Conservation (phyloP, 2,888 invertebrate species). For the Mimas tiliae region DNA sequence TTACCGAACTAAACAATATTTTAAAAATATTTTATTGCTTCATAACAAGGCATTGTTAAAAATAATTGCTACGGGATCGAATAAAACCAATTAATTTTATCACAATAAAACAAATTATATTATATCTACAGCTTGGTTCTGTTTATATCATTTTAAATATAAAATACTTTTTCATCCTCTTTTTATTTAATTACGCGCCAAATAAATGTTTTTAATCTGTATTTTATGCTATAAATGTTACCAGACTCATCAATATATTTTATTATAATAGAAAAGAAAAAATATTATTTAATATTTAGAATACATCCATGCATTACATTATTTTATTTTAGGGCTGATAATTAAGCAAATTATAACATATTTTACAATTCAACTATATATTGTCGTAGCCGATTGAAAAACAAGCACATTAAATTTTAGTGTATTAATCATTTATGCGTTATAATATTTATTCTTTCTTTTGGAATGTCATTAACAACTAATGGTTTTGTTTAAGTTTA, state of each 20-base stretch:
- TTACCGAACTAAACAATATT: background rate
- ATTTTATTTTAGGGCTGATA: too few species aligned
- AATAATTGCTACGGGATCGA: background rate
- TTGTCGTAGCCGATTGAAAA: too few species aligned
- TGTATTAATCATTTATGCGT: too few species aligned
- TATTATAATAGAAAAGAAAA: background rate
- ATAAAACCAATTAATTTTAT: background rate
- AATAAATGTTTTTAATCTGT: background rate
- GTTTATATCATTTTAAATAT: background rate
- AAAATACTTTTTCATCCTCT: background rate
- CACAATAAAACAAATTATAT: background rate
- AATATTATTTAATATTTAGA: too few species aligned
- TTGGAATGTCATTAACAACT: too few species aligned
- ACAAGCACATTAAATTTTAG: too few species aligned
- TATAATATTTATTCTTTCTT: too few species aligned
- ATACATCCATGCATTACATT: too few species aligned
- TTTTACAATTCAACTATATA: too few species aligned
- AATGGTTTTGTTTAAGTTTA: background rate
- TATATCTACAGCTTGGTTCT: background rate
- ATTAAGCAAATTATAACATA: too few species aligned
- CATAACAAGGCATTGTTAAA: background rate
- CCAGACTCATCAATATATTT: background rate
- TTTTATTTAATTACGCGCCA: constrained; percentile 1
- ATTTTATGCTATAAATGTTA: background rate
- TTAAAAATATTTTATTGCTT: background rate